These are phyloP conservation scores for Patella ulyssiponensis DNA, from an alignment of 2,888 invertebrate genomes.

Conservation along the genomic window DNA sequence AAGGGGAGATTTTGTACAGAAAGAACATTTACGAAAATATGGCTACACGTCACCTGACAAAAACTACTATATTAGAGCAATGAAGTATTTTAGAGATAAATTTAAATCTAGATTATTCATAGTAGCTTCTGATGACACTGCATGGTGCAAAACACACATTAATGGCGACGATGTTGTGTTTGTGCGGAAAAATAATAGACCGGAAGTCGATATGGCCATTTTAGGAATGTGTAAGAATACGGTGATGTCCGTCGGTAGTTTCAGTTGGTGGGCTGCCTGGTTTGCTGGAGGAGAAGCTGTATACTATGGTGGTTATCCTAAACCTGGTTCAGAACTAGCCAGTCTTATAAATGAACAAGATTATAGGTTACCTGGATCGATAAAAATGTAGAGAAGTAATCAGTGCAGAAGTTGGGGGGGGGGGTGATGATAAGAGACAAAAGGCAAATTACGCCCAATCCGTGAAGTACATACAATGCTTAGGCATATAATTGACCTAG, in stretches of 20 bases:
- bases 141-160: constrained; percentile 31
- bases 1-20: constrained; percentile 33
- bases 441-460: too few relatives aligned
- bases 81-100: constrained; percentile 26
- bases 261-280: constrained; percentile 58
- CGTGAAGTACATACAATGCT: too few relatives aligned
- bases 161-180: constrained; percentile 24
- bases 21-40: neutral
- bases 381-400: constrained; percentile 20
- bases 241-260: constrained; percentile 65
- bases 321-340: constrained; percentile 25
- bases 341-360: constrained; percentile 24
- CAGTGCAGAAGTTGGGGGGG: too few relatives aligned
- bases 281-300: constrained; percentile 48
- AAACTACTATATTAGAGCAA: constrained; percentile 30
- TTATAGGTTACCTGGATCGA: constrained; percentile 32
- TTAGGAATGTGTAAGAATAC: constrained; percentile 66
- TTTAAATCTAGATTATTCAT: constrained; percentile 30
- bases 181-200: constrained; percentile 19
- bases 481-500: too few relatives aligned
- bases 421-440: too few relatives aligned
- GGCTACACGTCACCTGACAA: constrained; percentile 34
- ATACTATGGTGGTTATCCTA: constrained; percentile 34
- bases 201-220: constrained; percentile 35
- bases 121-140: constrained; percentile 34